These are phyloP conservation scores for Melanaphis sacchari DNA, from an alignment of 1,140 invertebrate genomes.

Conservation along the genomic window DNA sequence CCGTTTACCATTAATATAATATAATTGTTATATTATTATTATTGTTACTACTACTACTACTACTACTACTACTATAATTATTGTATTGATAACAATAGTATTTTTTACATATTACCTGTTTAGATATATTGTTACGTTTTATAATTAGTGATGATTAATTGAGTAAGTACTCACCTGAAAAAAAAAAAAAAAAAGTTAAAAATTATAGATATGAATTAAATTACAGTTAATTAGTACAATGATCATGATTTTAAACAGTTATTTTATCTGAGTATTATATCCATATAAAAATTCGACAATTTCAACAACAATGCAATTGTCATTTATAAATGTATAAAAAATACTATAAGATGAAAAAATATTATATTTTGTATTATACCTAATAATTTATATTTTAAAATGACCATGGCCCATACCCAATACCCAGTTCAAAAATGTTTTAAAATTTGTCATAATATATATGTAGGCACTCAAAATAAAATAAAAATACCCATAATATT, in stretches of 20 bases:
- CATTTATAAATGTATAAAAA: neutral
- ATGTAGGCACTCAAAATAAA: neutral
- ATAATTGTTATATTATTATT: neutral
- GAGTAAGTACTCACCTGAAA: neutral
- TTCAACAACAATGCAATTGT: neutral
- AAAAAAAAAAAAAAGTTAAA: neutral
- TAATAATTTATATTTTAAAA: neutral
- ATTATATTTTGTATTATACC: neutral
- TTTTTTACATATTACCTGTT: neutral
- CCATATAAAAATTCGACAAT: neutral
- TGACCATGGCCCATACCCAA: neutral
- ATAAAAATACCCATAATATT: neutral
- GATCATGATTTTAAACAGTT: neutral
- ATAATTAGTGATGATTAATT: neutral
- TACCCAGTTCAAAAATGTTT: neutral
- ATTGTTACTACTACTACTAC: too few species aligned
- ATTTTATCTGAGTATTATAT: neutral
- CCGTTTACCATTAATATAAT: neutral
- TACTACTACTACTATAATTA: too few species aligned
- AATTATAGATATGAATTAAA: neutral
- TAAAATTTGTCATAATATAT: neutral
- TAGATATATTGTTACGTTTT: neutral
- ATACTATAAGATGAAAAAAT: neutral
- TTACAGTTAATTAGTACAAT: neutral
- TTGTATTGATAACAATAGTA: neutral